A percentile compares a stretch with the other conserved stretches of the same genome.
Evolutionary conservation across 2,888 invertebrate species (phyloP).

Genomic region (Drosophila nr. medialis): DNA sequence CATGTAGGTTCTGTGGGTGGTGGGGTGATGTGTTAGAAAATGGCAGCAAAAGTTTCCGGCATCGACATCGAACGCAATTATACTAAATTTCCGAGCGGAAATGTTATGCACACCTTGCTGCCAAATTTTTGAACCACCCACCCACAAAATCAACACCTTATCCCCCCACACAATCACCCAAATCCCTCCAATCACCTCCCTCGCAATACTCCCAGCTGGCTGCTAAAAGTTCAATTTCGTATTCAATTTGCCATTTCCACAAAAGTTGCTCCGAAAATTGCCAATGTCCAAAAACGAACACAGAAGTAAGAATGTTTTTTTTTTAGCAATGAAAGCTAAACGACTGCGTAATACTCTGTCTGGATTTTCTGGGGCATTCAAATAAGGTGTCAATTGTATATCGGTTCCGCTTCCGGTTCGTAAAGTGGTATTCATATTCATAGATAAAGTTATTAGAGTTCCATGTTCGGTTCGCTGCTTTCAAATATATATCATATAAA

Average conservation of each 20-base stretch:
- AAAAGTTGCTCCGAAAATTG: slow-evolving; percentile 46
- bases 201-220: slow-evolving; percentile 7
- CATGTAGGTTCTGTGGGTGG: too few species aligned
- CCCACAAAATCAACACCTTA: neutral
- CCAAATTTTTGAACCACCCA: slow-evolving; percentile 36
- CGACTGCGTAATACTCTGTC: neutral
- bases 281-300: slow-evolving; percentile 21
- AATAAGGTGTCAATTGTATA: neutral
- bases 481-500: neutral
- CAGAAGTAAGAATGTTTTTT: neutral
- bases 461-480: neutral
- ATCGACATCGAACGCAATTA: slow-evolving; percentile 74
- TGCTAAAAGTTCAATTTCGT: slow-evolving; percentile 77
- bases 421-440: too few species aligned
- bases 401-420: neutral
- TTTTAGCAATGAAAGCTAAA: neutral
- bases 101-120: slow-evolving; percentile 53
- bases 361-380: neutral
- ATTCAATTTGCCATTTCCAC: slow-evolving; percentile 78
- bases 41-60: slow-evolving; percentile 64
- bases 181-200: neutral
- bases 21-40: neutral
- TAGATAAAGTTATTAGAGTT: neutral
- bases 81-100: slow-evolving; percentile 71
- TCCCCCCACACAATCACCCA: neutral